Evolutionary conservation across 2,888 invertebrate genomes (phyloP), one percentile per base, ranked within the genome.

Genomic region (Tiphia femorata): DNA sequence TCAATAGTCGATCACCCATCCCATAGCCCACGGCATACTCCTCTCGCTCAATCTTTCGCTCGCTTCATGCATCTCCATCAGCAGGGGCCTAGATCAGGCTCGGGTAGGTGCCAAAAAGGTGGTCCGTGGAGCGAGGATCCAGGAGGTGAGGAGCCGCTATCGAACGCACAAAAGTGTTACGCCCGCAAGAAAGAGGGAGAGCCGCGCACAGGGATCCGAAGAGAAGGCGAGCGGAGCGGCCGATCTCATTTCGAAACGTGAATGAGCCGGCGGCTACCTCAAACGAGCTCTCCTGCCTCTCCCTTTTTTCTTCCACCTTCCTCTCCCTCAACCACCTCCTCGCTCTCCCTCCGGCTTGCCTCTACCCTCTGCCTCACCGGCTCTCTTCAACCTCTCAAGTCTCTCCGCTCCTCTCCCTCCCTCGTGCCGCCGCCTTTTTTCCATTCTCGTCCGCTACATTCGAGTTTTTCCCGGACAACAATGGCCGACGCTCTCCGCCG

Each of bases 211-310:
- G 30, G 40, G 57, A 57, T 46, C 56, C 4, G 19, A 38, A 41
- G 20, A 27, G 35, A 33, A 35, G 37, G 53, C 64, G 62, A 59
- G 58, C 63, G 59, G 61, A 49, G 63, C 60, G 58, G 62, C 64
- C 75, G 77, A 80, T 80, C 79, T 80, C 77, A 80, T 80, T 79
- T 80, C 77, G 79, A 80, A 78, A 80, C 77, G 72, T 78, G 81
- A 81, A 81, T 79, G 80, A 80, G 78, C 72, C 70, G 79, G 79
- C 81, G 81, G 81, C 80, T 77, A 78, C 79, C 81, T 81, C 81
- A 81, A 81, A 81, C 81, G 78, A 79, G 77, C 67, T 61, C 60
- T 66, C 66, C 62, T 47, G 57, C 47, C 53, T 57, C 62, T 59
- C 59, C 69, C 67, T 67, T 69, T 63, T 64, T 52, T 46, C 33